Base-by-base conservation (phyloP, 2,113 vertebrate species). In the Nannobrachium achirus region DNA sequence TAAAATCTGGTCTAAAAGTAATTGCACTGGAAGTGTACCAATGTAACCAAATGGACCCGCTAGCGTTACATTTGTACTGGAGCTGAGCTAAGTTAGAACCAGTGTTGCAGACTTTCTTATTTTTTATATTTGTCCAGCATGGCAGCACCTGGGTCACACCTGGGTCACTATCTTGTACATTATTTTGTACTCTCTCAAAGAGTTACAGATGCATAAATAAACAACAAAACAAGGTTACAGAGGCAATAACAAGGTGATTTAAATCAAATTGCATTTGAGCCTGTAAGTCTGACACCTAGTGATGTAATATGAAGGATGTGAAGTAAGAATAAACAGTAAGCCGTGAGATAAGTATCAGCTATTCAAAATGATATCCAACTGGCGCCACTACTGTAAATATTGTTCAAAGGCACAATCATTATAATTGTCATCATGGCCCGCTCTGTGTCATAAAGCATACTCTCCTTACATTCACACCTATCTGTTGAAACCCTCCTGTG, bases 401-500 rank as follows among this genome's bases (percentile, higher is more conserved):
- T 16, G 14, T 40, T 16, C 13, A 40, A 38, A 38, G 8, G 55
- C 14, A 14, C 14, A n/a, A 11, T 9, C 50, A 9, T 15, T 20
- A 20, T 52, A n/a, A 15, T 52, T n/a, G 14, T 40, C 25, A 33
- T 13, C 10, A 56, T 10, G 39, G 40, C 39, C 6, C 18, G 10
- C 15, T 44, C 62, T 51, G 14, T 44, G 50, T 44, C 8, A 38
- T 38, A 52, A 59, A 59, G 8, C n/a, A 3, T 15, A n/a, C 6
- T 41, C 18, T 71, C 48, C 59, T 71, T 13, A 63, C 57, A 71
- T 44, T 63, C 20, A 67, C 13, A 48, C 50, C 49, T 52, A 33
- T 60, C 42, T 63, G 46, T 45, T 44, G 41, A 69, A 50, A 48
- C 2, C 50, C 52, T 58, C 11, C 14, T 33, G 11, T 39, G 41